A percentile compares a stretch with the other conserved stretches of the same genome.
Evolutionary conservation across 1,140 invertebrate genomes (phyloP).

Genomic region (Whitmania pigra): DNA sequence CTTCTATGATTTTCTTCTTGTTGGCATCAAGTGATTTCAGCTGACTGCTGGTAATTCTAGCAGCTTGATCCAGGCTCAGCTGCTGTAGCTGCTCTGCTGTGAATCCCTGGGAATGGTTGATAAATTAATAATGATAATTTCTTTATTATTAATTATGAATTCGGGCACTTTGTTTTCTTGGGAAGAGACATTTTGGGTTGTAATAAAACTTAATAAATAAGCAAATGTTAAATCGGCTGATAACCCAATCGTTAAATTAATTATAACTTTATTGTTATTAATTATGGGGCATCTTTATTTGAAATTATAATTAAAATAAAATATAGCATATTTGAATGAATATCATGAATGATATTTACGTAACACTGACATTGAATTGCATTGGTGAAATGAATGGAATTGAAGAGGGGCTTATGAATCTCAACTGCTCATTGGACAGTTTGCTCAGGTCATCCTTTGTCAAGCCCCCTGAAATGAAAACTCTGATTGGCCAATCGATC

Average conservation of each 20-base stretch:
- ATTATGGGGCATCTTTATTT: too few species aligned
- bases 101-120: slow-evolving; percentile 13
- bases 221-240: too few species aligned
- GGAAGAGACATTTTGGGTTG: too few species aligned
- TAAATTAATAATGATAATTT: neutral
- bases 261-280: too few species aligned
- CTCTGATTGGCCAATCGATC: neutral
- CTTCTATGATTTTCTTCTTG: slow-evolving; percentile 12
- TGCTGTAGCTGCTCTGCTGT: slow-evolving; percentile 6
- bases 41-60: slow-evolving; percentile 4
- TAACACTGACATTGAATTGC: neutral
- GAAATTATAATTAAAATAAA: too few species aligned
- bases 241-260: too few species aligned
- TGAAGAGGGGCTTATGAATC: neutral
- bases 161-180: too few species aligned
- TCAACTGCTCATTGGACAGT: slow-evolving; percentile 1
- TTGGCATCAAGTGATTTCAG: slow-evolving; percentile 12
- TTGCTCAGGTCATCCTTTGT: slow-evolving; percentile 7
- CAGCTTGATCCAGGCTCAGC: slow-evolving; percentile 8
- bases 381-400: neutral
- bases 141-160: too few species aligned
- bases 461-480: neutral
- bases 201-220: too few species aligned
- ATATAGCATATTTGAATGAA: too few species aligned
- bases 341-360: neutral